Evolutionary conservation across 2,888 invertebrate genomes (phyloP).

Genomic region (Platypus cylindrus): DNA sequence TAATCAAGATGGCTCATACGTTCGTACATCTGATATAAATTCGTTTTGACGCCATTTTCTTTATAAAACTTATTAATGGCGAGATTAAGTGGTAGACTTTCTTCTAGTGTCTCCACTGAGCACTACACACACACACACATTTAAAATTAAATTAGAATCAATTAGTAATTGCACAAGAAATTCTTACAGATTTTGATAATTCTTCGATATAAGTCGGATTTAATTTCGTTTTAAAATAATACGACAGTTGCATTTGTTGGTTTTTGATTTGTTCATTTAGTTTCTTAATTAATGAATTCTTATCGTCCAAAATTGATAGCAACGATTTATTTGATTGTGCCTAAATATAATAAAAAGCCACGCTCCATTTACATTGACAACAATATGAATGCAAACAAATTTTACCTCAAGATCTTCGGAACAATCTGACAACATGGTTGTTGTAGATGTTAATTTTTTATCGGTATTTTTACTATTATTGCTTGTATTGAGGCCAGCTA

Average conservation of each 20-base stretch:
- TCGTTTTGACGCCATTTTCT: conserved; percentile 24
- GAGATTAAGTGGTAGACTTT: conserved; percentile 24
- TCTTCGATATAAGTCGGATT: conserved; percentile 19
- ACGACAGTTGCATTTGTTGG: conserved; percentile 27
- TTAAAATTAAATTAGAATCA: background rate
- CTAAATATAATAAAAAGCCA: no score
- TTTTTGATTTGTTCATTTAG: conserved; percentile 25
- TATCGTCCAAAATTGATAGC: conserved; percentile 25
- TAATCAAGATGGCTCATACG: conserved; percentile 23
- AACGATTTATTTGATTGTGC: conserved; percentile 15
- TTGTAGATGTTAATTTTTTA: conserved; percentile 1
- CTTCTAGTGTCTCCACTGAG: no score
- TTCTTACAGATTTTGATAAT: conserved; percentile 24
- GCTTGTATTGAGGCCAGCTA: conserved; percentile 3
- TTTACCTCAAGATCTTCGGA: conserved; percentile 5
- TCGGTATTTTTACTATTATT: conserved; percentile 4
- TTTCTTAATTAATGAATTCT: conserved; percentile 23
- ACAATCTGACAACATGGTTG: background rate
- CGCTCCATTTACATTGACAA: no score
- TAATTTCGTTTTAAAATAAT: conserved; percentile 25
- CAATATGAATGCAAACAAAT: no score
- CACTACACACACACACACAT: no score
- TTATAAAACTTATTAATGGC: conserved; percentile 25
- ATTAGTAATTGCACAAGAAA: background rate
- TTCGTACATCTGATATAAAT: conserved; percentile 22